phyloP scores from a whole-genome alignment of 92 coral and sea anemone species.

The Epizoanthus fatuus region DNA sequence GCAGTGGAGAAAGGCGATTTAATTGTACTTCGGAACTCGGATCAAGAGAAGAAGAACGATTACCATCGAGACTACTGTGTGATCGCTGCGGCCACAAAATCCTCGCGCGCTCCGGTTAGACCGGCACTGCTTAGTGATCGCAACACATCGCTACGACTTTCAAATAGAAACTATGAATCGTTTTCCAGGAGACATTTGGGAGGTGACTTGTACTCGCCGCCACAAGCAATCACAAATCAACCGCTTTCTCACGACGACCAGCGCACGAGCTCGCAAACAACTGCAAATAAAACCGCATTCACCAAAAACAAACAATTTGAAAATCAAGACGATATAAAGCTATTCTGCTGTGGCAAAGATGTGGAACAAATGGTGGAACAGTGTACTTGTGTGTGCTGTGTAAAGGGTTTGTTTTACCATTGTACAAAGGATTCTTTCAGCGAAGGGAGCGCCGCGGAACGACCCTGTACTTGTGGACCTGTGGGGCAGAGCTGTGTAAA shows the following conservation, averaged over 20 bases:
- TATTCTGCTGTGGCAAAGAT: slow-evolving; percentile 87
- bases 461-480: slow-evolving; percentile 92
- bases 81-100: slow-evolving; percentile 85
- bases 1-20: slow-evolving; percentile 71
- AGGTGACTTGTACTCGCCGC: slow-evolving; percentile 61
- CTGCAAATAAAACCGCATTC: slow-evolving; percentile 28
- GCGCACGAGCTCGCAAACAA: slow-evolving; percentile 29
- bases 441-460: slow-evolving; percentile 89
- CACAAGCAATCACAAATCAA: slow-evolving; percentile 50
- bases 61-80: slow-evolving; percentile 86
- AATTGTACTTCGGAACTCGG: slow-evolving; percentile 68
- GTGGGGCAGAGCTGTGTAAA: slow-evolving; percentile 80
- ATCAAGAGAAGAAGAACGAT: slow-evolving; percentile 54
- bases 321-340: slow-evolving; percentile 72
- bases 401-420: slow-evolving; percentile 94
- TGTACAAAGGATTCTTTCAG: slow-evolving; percentile 92
- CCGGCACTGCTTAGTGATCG: slow-evolving; percentile 26
- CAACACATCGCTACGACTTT: slow-evolving; percentile 52
- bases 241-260: slow-evolving; percentile 48
- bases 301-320: slow-evolving; percentile 68
- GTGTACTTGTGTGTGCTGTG: slow-evolving; percentile 96
- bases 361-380: slow-evolving; percentile 84
- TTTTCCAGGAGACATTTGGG: slow-evolving; percentile 82
- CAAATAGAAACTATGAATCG: slow-evolving; percentile 74
- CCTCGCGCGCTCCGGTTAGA: slow-evolving; percentile 48